Base-by-base conservation (phyloP, 2,113 vertebrate genomes). In the Cisticola juncidis region DNA sequence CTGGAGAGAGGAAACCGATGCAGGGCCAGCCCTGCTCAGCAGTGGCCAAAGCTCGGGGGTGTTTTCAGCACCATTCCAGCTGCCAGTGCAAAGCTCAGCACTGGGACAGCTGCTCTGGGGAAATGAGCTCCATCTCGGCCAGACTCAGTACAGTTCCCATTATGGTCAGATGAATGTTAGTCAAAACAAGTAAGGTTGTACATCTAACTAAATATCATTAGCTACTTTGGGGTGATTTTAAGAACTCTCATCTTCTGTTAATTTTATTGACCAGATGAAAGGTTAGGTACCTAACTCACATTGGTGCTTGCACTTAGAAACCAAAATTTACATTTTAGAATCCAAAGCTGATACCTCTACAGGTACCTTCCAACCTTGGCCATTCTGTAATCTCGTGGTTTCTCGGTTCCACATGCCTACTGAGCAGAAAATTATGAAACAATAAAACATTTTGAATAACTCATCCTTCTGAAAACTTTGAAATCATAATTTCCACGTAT, bases 1-100 rank as follows among this genome's bases (percentile, higher is more conserved):
- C 5, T 61, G n/a, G 19, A n/a, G 56, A 14, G 47, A 40, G 29
- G 14, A 6, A 31, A 21, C 3, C 0, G 4, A 5, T 21, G 48
- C 29, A 29, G 65, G n/a, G n/a, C 56, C n/a, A 40, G 64, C 0
- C 0, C 56, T 47, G 54, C 56, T 35, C 84, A 54, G 65, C 40
- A 71, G 40, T 3, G 23, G 5, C 65, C 48, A 22, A 35, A 71
- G 35, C 48, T 4, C 48, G 11, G 57, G 21, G 58, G 17, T 35
- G 57, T 35, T 40, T 26, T 7, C 74, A 71, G 44, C 66, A 6
- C 48, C 48, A 19, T 56, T 9, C 29, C 66, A 88, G 35, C 35
- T 8, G 3, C 17, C 42, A 35, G 0, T 14, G 48, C 24, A 20
- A 3, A 65, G 31, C 42, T 9, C 58, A 50, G 36, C 76, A 10